Evolutionary conservation across 1,140 invertebrate genomes (phyloP).

Genomic region (Nilaparvata lugens): DNA sequence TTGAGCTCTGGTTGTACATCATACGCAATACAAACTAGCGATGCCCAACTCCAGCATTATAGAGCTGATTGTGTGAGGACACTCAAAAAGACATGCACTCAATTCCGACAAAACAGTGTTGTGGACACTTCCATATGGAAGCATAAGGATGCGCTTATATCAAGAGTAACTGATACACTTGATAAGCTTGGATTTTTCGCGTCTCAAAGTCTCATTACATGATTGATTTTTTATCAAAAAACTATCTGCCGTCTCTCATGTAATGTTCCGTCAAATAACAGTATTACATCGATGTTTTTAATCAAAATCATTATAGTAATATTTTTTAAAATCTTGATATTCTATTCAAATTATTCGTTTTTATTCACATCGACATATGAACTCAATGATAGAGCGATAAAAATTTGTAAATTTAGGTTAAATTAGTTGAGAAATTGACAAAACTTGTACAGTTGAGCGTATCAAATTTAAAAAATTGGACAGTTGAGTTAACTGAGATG

Average conservation of each 20-base stretch:
- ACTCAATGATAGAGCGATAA: too few relatives aligned
- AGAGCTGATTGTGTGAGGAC: conserved; percentile 85
- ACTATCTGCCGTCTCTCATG: not conserved
- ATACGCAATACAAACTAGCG: conserved; percentile 63
- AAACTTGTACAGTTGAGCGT: too few relatives aligned
- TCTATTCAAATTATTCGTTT: too few relatives aligned
- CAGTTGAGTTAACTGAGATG: too few relatives aligned
- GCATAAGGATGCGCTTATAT: conserved; percentile 65
- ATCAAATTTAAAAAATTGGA: too few relatives aligned
- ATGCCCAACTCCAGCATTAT: conserved; percentile 89
- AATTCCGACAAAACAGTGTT: conserved; percentile 71
- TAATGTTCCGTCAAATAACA: too few relatives aligned
- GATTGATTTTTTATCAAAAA: not conserved
- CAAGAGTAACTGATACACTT: conserved; percentile 57
- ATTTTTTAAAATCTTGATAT: too few relatives aligned
- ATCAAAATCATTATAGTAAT: too few relatives aligned
- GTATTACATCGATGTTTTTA: too few relatives aligned
- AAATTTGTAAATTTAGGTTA: too few relatives aligned
- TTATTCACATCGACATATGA: too few relatives aligned
- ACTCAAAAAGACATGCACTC: conserved; percentile 73
- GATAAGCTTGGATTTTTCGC: conserved; percentile 62
- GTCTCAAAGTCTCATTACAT: conserved; percentile 1
- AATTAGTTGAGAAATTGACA: too few relatives aligned
- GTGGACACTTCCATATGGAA: conserved; percentile 83
- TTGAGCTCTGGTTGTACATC: conserved; percentile 76